Conservation (phyloP, 64 coral and sea anemone genomes). For the Actinia equina region DNA sequence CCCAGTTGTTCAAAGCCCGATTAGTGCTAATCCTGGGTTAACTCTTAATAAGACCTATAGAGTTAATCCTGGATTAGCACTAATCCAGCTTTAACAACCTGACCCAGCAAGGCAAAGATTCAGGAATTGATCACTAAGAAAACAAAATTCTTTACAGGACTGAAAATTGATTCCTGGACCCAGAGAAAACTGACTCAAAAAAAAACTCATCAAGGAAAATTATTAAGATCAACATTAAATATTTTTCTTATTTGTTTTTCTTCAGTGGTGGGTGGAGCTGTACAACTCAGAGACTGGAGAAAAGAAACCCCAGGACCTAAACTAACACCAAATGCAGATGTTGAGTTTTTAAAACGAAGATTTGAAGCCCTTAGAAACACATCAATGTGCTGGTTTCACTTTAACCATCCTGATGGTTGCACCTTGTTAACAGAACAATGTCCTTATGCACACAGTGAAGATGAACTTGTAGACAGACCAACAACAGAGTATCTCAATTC, state of each 20-base stretch:
- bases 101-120: no score
- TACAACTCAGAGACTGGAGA: constrained; percentile 73
- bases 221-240: no score
- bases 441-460: constrained; percentile 55
- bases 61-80: no score
- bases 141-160: no score
- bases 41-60: no score
- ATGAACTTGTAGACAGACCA: constrained; percentile 68
- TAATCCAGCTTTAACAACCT: no score
- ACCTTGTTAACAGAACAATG: constrained; percentile 49
- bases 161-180: no score
- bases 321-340: constrained; percentile 43
- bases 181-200: no score
- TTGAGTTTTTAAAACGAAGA: constrained; percentile 39
- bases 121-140: no score
- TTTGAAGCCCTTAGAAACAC: constrained; percentile 72
- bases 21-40: no score
- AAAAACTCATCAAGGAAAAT: no score
- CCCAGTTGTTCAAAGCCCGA: no score
- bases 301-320: constrained; percentile 30
- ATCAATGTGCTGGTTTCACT: constrained; percentile 74
- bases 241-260: not conserved
- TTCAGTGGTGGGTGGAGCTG: constrained; percentile 33
- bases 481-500: constrained; percentile 44
- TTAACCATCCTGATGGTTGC: constrained; percentile 82